Evolutionary conservation across 2,113 vertebrate genomes (phyloP).

Genomic region (Sula dactylatra): DNA sequence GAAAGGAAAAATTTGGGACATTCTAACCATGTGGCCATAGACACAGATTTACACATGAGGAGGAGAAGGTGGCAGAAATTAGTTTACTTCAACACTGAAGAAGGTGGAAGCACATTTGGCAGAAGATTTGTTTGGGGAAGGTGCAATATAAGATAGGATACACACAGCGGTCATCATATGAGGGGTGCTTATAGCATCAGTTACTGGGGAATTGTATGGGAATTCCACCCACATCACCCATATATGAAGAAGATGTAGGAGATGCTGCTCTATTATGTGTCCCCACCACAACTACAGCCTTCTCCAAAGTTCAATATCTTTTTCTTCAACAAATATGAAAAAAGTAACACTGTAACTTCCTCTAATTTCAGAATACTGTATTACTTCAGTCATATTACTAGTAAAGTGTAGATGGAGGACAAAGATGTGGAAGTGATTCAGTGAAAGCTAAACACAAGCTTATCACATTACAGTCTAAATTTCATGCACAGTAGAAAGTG

Average conservation of each 20-base stretch:
- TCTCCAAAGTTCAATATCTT: neutral
- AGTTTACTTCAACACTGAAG: neutral
- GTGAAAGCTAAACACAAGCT: neutral
- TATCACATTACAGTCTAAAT: neutral
- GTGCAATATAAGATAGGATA: neutral
- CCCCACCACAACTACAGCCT: neutral
- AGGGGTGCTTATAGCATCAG: neutral
- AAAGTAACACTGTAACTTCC: neutral
- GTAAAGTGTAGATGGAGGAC: neutral
- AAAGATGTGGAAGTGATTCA: neutral
- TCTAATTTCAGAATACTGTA: neutral
- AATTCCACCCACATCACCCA: neutral
- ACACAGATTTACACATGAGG: neutral
- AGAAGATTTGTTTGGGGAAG: neutral
- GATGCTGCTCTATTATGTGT: neutral
- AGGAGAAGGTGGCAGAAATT: neutral
- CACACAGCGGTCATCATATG: neutral
- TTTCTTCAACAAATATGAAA: neutral
- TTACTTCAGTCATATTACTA: neutral
- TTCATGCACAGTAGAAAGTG: neutral
- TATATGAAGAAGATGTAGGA: neutral
- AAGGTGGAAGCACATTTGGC: neutral
- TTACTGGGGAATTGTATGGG: neutral
- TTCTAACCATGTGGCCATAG: neutral
- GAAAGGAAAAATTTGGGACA: neutral